phyloP scores from a whole-genome alignment of 2,888 invertebrate genomes.

The Tipula vernalis region DNA sequence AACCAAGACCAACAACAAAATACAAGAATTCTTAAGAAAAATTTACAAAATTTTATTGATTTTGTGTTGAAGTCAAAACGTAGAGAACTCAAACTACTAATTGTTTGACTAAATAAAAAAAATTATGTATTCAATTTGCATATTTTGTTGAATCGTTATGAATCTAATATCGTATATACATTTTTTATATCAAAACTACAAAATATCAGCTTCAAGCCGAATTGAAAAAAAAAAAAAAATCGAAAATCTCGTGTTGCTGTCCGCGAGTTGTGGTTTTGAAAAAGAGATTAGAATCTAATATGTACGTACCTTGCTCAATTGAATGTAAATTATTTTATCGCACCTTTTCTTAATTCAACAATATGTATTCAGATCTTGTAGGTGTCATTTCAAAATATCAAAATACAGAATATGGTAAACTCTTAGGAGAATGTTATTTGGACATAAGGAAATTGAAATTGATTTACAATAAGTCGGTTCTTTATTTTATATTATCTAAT shows the following conservation, averaged over 20 bases:
- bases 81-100: background rate
- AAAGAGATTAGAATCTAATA: background rate
- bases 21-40: background rate
- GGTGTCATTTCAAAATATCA: background rate
- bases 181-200: too few relatives aligned
- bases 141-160: background rate
- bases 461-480: background rate
- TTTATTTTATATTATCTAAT: too few relatives aligned
- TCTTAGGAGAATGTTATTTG: background rate
- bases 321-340: background rate
- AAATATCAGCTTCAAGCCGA: background rate
- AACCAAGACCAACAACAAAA: background rate
- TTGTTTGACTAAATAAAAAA: background rate
- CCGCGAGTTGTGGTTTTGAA: background rate
- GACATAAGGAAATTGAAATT: background rate
- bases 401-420: background rate
- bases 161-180: background rate
- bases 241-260: background rate
- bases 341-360: slow-evolving; percentile 4
- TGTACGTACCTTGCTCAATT: background rate
- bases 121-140: background rate
- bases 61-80: background rate
- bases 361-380: background rate
- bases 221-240: background rate
- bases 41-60: background rate